A percentile compares a stretch with the other conserved stretches of the same genome.
phyloP scores from a whole-genome alignment of 2,797 vertebrate species.

The Crypturellus tataupa region DNA sequence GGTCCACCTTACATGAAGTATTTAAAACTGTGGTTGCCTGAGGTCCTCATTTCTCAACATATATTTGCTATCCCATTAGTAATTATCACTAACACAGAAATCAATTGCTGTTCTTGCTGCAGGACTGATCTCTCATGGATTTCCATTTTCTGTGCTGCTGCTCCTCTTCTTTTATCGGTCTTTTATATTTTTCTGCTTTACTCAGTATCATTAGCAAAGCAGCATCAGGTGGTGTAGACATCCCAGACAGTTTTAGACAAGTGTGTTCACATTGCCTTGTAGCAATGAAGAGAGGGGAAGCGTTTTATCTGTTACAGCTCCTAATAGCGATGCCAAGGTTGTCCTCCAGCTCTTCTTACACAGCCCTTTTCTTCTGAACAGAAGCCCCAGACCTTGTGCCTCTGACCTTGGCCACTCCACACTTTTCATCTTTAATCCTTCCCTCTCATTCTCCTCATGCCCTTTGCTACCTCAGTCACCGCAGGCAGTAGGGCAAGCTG shows the following conservation, averaged over 20 bases:
- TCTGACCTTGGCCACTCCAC: neutral
- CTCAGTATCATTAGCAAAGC: neutral
- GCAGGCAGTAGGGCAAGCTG: neutral
- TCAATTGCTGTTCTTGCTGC: neutral
- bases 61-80: neutral
- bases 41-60: neutral
- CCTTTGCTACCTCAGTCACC: neutral
- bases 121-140: neutral
- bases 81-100: slow-evolving; percentile 2
- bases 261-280: neutral
- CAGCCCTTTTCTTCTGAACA: neutral
- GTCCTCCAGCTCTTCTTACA: neutral
- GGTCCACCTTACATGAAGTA: neutral
- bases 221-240: neutral
- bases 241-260: neutral
- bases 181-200: slow-evolving; percentile 2
- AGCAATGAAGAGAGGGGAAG: neutral
- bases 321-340: rapidly evolving
- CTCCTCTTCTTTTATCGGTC: slow-evolving; percentile 28
- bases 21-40: neutral
- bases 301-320: neutral
- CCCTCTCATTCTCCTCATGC: neutral
- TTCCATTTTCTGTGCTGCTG: neutral
- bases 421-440: neutral
- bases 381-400: neutral